phyloP scores from a whole-genome alignment of 2,888 invertebrate genomes.

The Rhabditoides inermis region DNA sequence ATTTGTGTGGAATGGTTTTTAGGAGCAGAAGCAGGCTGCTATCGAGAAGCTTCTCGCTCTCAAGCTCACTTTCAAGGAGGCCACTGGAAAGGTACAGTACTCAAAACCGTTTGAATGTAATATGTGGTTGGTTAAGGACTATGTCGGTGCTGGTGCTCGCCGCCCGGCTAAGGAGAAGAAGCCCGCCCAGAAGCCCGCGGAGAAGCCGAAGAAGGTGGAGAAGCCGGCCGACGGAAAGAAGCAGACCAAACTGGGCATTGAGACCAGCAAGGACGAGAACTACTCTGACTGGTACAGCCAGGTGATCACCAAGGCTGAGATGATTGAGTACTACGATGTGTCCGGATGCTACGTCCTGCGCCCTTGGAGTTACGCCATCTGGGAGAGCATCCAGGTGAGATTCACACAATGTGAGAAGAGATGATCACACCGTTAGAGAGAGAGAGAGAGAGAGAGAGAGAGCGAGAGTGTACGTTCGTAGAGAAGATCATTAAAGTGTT shows the following conservation, averaged over 20 bases:
- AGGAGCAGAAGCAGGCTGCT: conserved; percentile 57
- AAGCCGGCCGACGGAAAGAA: conserved; percentile 63
- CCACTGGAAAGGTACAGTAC: conserved; percentile 64
- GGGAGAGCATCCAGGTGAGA: conserved; percentile 69
- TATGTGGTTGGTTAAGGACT: background rate
- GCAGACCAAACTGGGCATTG: conserved; percentile 82
- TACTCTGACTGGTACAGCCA: conserved; percentile 93
- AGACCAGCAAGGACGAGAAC: conserved; percentile 83
- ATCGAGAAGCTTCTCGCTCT: conserved; percentile 63
- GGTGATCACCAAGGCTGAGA: conserved; percentile 77
- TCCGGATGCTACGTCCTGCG: conserved; percentile 96
- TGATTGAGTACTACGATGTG: conserved; percentile 98
- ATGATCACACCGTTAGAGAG: background rate
- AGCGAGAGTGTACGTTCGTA: background rate
- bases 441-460: background rate
- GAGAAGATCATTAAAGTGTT: background rate
- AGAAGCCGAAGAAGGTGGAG: conserved; percentile 5
- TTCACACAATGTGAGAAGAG: background rate
- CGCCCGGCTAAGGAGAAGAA: conserved; percentile 17
- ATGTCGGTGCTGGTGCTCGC: background rate
- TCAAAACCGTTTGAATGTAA: background rate
- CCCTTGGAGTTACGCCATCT: conserved; percentile 91
- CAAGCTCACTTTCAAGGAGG: conserved; percentile 67
- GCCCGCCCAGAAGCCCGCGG: conserved; percentile 7
- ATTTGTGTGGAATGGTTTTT: too few relatives aligned